Evolutionary conservation across 2,113 vertebrate species (phyloP).

Genomic region (Oryzias curvinotus): DNA sequence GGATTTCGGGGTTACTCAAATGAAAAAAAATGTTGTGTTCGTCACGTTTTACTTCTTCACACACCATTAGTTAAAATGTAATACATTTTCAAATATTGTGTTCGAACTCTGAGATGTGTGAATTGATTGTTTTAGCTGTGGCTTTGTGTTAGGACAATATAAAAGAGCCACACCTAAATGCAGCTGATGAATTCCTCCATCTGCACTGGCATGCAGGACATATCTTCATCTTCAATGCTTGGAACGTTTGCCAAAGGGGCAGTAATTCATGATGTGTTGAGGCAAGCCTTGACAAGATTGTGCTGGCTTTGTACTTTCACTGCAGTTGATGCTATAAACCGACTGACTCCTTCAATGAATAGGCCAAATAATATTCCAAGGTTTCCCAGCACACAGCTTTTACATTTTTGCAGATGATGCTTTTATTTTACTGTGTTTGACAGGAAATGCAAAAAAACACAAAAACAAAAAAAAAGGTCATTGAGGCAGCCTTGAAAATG

Average conservation of each 20-base stretch:
- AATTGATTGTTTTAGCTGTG: slow-evolving; percentile 4
- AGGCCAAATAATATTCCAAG: not conserved
- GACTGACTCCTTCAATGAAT: too few relatives aligned
- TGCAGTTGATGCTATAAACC: slow-evolving; percentile 2
- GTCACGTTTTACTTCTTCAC: not conserved
- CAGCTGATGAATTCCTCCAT: slow-evolving; percentile 42
- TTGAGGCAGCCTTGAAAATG: too few relatives aligned
- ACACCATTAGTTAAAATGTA: slow-evolving; percentile 2
- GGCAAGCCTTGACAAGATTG: slow-evolving; percentile 16
- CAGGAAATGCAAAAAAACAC: not conserved
- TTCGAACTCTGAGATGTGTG: not conserved
- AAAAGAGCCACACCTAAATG: slow-evolving; percentile 20
- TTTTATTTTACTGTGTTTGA: not conserved
- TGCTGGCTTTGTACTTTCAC: not conserved
- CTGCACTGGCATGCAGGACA: slow-evolving; percentile 45
- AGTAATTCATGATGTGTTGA: slow-evolving; percentile 10
- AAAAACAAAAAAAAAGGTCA: too few relatives aligned
- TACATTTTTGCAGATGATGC: not conserved
- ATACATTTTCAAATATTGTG: not conserved
- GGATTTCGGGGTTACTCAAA: not conserved
- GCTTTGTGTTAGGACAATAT: slow-evolving; percentile 17
- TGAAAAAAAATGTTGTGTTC: not conserved
- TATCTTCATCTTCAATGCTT: slow-evolving; percentile 7
- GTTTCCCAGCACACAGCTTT: not conserved
- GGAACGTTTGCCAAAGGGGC: slow-evolving; percentile 13